phyloP scores from a whole-genome alignment of 2,113 vertebrate species.

The Casuarius casuarius region DNA sequence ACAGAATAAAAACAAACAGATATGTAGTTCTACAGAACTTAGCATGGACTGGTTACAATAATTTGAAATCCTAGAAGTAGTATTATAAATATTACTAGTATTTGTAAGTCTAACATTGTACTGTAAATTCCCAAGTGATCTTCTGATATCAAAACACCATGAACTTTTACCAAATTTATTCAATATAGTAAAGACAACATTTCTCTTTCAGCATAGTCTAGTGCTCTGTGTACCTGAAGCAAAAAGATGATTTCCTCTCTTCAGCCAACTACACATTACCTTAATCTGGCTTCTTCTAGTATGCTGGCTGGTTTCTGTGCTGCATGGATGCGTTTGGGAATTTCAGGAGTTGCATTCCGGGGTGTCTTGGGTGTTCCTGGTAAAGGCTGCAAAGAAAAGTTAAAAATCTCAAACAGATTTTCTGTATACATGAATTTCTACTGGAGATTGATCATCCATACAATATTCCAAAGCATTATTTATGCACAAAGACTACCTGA shows the following conservation, averaged over 20 bases:
- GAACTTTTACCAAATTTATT: background rate
- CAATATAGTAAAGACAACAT: background rate
- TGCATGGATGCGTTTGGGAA: conserved; percentile 82
- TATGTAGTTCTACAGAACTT: background rate
- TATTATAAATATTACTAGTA: background rate
- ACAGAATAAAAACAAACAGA: background rate
- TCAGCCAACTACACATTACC: conserved; percentile 68
- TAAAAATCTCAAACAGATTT: background rate
- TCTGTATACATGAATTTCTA: background rate
- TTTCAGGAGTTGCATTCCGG: conserved; percentile 83
- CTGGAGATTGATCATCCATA: background rate
- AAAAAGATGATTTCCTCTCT: background rate
- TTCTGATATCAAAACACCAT: background rate
- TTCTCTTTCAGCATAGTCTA: background rate
- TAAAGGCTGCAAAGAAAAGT: conserved; percentile 58
- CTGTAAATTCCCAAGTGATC: background rate
- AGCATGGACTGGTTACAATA: background rate
- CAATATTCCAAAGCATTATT: background rate
- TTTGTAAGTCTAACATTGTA: background rate
- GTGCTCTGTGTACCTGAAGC: background rate
- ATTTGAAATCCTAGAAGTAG: background rate
- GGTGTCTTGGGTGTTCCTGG: conserved; percentile 77
- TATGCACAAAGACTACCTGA: background rate
- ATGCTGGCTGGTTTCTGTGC: conserved; percentile 80
- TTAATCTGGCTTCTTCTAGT: conserved; percentile 89